These are phyloP conservation scores for Zaprionus ornatus DNA, from an alignment of 1,140 invertebrate species.

Conservation along the genomic window DNA sequence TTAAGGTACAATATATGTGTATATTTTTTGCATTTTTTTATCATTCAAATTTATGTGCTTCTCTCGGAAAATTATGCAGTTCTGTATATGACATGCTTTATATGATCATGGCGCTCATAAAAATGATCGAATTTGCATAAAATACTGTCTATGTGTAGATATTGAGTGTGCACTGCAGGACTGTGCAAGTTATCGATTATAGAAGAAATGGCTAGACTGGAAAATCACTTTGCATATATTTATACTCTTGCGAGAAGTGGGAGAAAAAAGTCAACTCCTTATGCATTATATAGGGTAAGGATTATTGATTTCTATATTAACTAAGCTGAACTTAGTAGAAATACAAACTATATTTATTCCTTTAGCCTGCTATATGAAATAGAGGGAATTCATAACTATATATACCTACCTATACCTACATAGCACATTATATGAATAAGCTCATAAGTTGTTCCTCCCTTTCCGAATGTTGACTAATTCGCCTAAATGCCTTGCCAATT, in stretches of 20 bases:
- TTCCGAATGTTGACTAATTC: background rate
- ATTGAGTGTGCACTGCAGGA: background rate
- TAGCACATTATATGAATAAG: background rate
- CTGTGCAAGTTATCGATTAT: constrained; percentile 13
- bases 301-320: too few relatives aligned
- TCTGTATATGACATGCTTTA: constrained; percentile 39
- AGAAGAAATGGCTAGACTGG: background rate
- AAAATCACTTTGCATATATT: too few relatives aligned
- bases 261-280: too few relatives aligned
- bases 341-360: too few relatives aligned
- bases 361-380: too few relatives aligned
- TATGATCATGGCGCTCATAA: constrained; percentile 30
- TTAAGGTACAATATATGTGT: background rate
- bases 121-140: constrained; percentile 47
- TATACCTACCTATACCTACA: too few relatives aligned
- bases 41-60: constrained; percentile 65
- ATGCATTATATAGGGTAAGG: too few relatives aligned
- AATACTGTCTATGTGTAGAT: constrained; percentile 56
- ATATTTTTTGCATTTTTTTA: constrained; percentile 47
- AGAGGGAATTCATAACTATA: too few relatives aligned
- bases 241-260: too few relatives aligned
- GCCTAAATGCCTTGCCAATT: constrained; percentile 33
- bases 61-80: constrained; percentile 17
- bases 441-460: background rate
- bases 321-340: too few relatives aligned